A percentile compares a stretch with the other conserved stretches of the same genome.
These are phyloP conservation scores for Balearica regulorum DNA, from an alignment of 2,797 vertebrate species.

Conservation along the genomic window DNA sequence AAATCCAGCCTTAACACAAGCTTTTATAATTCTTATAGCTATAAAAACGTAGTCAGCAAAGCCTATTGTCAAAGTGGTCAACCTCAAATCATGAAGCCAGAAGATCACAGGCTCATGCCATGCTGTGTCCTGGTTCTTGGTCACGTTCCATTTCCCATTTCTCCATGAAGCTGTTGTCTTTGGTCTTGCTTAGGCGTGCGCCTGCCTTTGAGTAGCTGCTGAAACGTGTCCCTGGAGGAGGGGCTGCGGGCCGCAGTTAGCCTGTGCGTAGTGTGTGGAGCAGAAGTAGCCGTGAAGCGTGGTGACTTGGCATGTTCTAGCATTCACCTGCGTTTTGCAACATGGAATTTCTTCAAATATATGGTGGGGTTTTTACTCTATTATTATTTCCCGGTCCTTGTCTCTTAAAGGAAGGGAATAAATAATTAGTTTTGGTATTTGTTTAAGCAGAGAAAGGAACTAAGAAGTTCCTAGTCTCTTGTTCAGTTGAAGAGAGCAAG, in stretches of 20 bases:
- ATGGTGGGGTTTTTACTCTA: background rate
- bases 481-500: background rate
- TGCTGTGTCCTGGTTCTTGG: background rate
- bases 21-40: background rate
- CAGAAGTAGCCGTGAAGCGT: background rate
- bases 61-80: background rate
- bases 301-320: background rate
- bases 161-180: background rate
- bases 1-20: background rate
- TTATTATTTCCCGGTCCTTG: background rate
- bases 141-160: background rate
- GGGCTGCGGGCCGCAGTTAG: background rate
- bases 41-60: background rate
- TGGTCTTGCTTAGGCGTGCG: fast-evolving
- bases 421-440: background rate
- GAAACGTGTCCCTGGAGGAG: fast-evolving
- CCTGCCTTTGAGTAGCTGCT: background rate
- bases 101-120: background rate
- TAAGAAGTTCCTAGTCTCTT: background rate
- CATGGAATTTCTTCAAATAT: background rate
- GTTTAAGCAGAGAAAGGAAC: background rate
- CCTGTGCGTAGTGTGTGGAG: background rate
- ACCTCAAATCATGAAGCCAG: background rate
- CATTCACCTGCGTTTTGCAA: background rate
- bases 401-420: background rate